A percentile compares a stretch with the other conserved stretches of the same genome.
These are phyloP conservation scores for Dryobota labecula DNA, from an alignment of 2,888 invertebrate genomes.

Conservation along the genomic window DNA sequence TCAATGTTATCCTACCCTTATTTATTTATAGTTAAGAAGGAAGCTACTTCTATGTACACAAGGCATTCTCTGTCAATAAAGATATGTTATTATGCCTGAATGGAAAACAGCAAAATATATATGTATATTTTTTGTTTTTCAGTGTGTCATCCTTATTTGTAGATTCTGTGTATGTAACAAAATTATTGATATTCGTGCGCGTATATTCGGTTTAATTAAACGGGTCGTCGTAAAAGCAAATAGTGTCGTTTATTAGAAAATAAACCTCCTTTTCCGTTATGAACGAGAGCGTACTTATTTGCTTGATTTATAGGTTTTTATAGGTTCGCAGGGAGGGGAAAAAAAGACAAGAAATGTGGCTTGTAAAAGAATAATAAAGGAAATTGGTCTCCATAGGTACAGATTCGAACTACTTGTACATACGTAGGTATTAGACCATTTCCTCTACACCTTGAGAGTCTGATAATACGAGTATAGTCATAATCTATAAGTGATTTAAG, in stretches of 20 bases:
- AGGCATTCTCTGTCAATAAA: not conserved
- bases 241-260: constrained; percentile 62
- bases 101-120: not conserved
- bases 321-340: not conserved
- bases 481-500: not conserved
- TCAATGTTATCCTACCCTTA: not conserved
- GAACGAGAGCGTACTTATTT: constrained; percentile 26
- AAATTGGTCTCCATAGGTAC: not conserved
- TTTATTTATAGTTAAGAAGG: not conserved
- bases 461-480: no score
- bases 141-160: constrained; percentile 47
- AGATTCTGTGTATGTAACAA: constrained; percentile 43
- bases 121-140: not conserved
- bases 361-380: not conserved
- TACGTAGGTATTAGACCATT: not conserved
- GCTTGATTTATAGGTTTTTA: no score
- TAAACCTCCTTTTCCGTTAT: constrained; percentile 53
- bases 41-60: not conserved
- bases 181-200: constrained; percentile 68
- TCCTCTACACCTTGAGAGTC: not conserved
- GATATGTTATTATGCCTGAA: no score
- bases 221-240: constrained; percentile 65
- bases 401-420: not conserved
- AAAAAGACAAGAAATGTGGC: not conserved
- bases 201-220: constrained; percentile 69